phyloP scores from a whole-genome alignment of 2,888 invertebrate genomes.

The Deroplatys truncata region DNA sequence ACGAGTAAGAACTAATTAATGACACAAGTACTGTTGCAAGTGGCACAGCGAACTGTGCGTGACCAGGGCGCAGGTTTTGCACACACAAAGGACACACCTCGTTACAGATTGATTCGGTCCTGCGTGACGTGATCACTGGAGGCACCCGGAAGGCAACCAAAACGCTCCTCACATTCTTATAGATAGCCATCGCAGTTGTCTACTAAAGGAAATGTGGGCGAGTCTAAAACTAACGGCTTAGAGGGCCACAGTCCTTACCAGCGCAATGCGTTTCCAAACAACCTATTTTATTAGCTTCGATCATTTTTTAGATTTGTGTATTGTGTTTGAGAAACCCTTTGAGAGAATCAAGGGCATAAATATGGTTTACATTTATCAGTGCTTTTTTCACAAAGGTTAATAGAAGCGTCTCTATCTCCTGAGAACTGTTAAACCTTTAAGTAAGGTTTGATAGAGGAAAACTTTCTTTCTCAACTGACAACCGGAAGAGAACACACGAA shows the following conservation, averaged over 20 bases:
- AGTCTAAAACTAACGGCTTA: neutral
- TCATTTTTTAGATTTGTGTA: no score
- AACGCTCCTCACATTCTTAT: neutral
- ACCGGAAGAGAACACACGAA: no score
- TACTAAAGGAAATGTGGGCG: neutral
- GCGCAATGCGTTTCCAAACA: no score
- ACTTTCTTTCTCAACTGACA: no score
- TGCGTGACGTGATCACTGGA: neutral
- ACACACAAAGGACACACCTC: neutral
- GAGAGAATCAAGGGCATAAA: no score
- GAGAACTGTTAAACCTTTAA: no score
- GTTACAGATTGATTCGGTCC: neutral
- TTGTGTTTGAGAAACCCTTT: no score
- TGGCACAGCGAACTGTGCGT: neutral
- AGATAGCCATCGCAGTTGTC: neutral
- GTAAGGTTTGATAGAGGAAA: no score
- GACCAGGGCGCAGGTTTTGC: neutral
- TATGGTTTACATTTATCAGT: no score
- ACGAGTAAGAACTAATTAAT: neutral
- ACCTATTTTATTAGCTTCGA: no score
- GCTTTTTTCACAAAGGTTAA: no score
- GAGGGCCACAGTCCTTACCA: neutral
- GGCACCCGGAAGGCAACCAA: neutral
- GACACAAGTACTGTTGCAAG: neutral
- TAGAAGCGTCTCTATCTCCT: no score